phyloP scores from a whole-genome alignment of 2,888 invertebrate species.

The Drepana falcataria region DNA sequence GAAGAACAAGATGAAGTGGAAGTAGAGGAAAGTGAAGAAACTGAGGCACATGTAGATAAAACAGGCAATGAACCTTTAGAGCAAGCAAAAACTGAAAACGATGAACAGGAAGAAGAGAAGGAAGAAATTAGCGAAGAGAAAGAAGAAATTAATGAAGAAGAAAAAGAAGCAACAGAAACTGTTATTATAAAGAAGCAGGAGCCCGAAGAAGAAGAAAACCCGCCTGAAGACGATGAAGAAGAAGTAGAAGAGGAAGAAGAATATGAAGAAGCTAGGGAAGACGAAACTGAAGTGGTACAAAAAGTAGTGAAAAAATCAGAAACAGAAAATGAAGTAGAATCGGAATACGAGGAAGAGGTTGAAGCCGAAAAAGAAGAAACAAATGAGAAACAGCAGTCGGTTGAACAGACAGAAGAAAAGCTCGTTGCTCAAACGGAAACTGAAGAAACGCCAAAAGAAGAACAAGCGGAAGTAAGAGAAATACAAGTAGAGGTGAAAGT shows the following conservation, averaged over 20 bases:
- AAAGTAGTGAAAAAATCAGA: slow-evolving; percentile 20
- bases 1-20: slow-evolving; percentile 8
- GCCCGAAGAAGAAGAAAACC: slow-evolving; percentile 9
- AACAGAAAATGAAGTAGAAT: slow-evolving; percentile 10
- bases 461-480: slow-evolving; percentile 16
- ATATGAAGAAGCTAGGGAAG: slow-evolving; percentile 21
- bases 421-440: slow-evolving; percentile 16
- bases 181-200: slow-evolving; percentile 18
- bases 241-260: slow-evolving; percentile 23
- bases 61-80: slow-evolving; percentile 10
- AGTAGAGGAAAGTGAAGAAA: slow-evolving; percentile 7
- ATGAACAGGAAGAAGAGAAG: not conserved
- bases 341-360: slow-evolving; percentile 6
- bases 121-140: slow-evolving; percentile 23
- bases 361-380: slow-evolving; percentile 11
- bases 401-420: slow-evolving; percentile 15
- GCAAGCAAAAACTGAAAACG: slow-evolving; percentile 10
- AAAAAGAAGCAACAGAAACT: slow-evolving; percentile 14
- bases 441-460: slow-evolving; percentile 16
- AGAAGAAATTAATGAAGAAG: too few relatives aligned
- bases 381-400: slow-evolving; percentile 8
- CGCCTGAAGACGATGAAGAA: slow-evolving; percentile 9
- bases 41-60: slow-evolving; percentile 7
- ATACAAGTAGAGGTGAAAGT: slow-evolving; percentile 14
- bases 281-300: slow-evolving; percentile 28